Evolutionary conservation across 2,888 invertebrate species (phyloP), one percentile per base, ranked within the genome.

Genomic region (Heliothis peltigera): DNA sequence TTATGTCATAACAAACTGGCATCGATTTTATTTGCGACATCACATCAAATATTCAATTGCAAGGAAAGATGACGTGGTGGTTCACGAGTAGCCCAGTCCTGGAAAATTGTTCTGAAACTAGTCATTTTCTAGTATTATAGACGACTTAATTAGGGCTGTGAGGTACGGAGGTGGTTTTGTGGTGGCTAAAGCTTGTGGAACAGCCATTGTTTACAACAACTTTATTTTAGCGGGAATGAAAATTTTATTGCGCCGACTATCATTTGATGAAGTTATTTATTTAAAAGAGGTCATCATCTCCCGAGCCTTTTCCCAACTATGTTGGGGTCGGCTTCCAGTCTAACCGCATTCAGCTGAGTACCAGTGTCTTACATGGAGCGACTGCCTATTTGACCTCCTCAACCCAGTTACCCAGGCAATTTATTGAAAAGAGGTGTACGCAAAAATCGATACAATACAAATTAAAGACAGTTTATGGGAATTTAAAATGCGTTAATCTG

Each of bases 21-120:
- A 71, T 77, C 77, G 77, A 77, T 77, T 76, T 46, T 46, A 52
- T 76, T 71, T 4, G 73, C 77, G 53, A 49, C 42, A 43, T 0
- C 21, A 0, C 15, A 54, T 71, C 19, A 43, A 57, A 28, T 54
- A 77, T 71, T 71, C 48, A 43, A 18, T 3, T n/a, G 18, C 15
- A 48, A 17, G 39, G 5, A 12, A 15, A 43, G 4, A 10, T 64
- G 77, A 71, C 77, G 71, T 71, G 71, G 53, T n/a, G 8, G 8
- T 17, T 17, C 17, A 7, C 18, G 42, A 49, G 35, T 46, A 55
- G 53, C 8, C 19, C 53, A 64, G 7, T 7, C 17, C 32, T 35
- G 42, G 44, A 39, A 4, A 15, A 6, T 5, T 28, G 35, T n/a
- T 49, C 18, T 22, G 32, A 17, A 7, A 8, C 44, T 21, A 49